These are phyloP conservation scores for Ochlodes sylvanus DNA, from an alignment of 2,888 invertebrate genomes.

Conservation along the genomic window DNA sequence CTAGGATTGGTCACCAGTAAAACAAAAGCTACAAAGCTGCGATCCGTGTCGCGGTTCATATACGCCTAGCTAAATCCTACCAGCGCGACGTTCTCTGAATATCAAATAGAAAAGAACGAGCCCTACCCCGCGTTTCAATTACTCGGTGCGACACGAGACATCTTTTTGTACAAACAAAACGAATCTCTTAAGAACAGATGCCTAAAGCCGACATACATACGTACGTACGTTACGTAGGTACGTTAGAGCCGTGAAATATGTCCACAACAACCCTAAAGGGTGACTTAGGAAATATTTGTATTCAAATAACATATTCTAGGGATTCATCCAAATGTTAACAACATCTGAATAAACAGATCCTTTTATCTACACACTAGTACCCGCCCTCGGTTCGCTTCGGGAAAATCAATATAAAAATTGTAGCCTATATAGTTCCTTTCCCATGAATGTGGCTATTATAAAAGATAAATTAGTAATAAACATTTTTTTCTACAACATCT, in stretches of 20 bases:
- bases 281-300: constrained; percentile 3
- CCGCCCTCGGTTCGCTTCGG: no score
- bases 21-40: constrained; percentile 41
- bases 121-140: constrained; percentile 66
- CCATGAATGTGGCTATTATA: no score
- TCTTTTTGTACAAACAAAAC: constrained; percentile 58
- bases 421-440: no score
- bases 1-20: background rate
- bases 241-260: constrained; percentile 5
- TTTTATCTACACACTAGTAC: background rate
- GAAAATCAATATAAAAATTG: no score
- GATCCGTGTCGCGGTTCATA: constrained; percentile 76
- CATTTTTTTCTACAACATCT: no score
- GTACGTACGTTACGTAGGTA: no score
- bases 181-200: constrained; percentile 42
- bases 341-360: background rate
- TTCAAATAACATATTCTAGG: background rate
- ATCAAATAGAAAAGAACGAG: constrained; percentile 63
- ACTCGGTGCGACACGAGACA: constrained; percentile 55
- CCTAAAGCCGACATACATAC: constrained; percentile 10
- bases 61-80: constrained; percentile 70
- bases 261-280: background rate
- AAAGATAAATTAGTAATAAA: no score
- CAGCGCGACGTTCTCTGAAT: constrained; percentile 68
- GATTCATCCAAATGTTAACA: background rate